Evolutionary conservation across 2,797 vertebrate species (phyloP), one percentile per base, ranked within the genome.

Genomic region (Pipistrellus pygmaeus): DNA sequence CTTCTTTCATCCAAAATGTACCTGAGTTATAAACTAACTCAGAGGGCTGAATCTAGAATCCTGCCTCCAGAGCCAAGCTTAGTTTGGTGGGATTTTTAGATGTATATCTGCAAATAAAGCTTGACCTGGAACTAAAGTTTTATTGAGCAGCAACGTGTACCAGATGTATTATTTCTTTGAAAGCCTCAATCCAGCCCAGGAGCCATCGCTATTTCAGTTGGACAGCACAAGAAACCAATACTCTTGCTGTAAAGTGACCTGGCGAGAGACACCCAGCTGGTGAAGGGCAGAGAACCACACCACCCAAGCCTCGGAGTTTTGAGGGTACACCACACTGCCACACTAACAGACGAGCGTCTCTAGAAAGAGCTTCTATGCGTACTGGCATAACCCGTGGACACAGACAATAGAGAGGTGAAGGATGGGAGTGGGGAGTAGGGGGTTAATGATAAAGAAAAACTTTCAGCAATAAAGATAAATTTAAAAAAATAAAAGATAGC

Each of bases 251-350:
- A 60, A 88, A 71, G 38, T 13, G 77, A 84, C 23, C 15, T 32
- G 18, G 17, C 27, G 10, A 94, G 66, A 13, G 73, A 60, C 32
- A 38, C 64, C 48, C 4, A 35, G 8, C 38, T 85, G 46, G 57
- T n/a, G 15, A 88, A 87, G 72, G 53, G 60, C 38, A 20, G 66
- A 88, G 48, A 38, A 38, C 17, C 21, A 6, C 48, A 75, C 17
- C n/a, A 41, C 48, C n/a, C 83, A 76, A 44, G 35, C 25, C 89
- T 93, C 87, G 38, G 64, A 80, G 30, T 82, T 81, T 57, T 60
- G 8, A 71, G 38, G 0, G 53, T 8, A 71, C 4, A 62, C 6
- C 3, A 41, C 1, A 35, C 27, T 30, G 68, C 64, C 21, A 55
- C 25, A 32, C 4, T 85, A n/a, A 84, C 38, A 71, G 41, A 46